phyloP scores from a whole-genome alignment of 1,140 invertebrate genomes.

The Formica selysi region DNA sequence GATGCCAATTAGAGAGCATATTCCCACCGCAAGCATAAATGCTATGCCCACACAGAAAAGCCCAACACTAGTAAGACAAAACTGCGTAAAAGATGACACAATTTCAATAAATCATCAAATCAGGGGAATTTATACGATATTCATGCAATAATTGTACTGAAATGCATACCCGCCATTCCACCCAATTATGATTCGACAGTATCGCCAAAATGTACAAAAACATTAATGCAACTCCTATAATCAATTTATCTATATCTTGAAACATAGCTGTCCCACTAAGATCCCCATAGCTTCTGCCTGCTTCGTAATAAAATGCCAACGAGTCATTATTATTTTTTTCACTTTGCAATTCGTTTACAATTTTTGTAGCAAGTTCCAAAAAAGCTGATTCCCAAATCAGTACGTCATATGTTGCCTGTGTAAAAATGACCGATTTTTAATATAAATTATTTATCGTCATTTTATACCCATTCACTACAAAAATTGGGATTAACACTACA shows the following conservation, averaged over 20 bases:
- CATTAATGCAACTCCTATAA: conserved; percentile 90
- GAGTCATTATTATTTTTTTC: conserved; percentile 72
- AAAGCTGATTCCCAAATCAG: conserved; percentile 90
- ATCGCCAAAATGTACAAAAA: conserved; percentile 91
- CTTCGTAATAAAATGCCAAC: conserved; percentile 88
- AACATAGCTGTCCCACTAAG: conserved; percentile 90
- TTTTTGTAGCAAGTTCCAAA: conserved; percentile 85
- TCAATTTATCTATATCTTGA: conserved; percentile 91
- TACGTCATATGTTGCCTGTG: conserved; percentile 88
- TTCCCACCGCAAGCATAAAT: conserved; percentile 90
- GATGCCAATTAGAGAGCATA: conserved; percentile 91
- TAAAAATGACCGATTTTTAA: conserved; percentile 27
- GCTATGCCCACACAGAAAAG: conserved; percentile 92
- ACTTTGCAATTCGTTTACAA: conserved; percentile 68
- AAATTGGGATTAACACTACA: background rate
- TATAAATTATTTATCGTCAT: background rate
- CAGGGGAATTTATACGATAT: background rate
- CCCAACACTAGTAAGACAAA: conserved; percentile 86
- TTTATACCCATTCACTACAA: conserved; percentile 10
- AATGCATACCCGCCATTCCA: conserved; percentile 89
- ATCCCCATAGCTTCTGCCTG: conserved; percentile 91
- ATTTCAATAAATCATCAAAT: background rate
- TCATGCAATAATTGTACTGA: conserved; percentile 29
- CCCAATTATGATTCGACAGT: conserved; percentile 91
- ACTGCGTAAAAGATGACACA: conserved; percentile 72